Base-by-base conservation (phyloP, 2,797 vertebrate genomes). In the Gephyroberyx darwinii region DNA sequence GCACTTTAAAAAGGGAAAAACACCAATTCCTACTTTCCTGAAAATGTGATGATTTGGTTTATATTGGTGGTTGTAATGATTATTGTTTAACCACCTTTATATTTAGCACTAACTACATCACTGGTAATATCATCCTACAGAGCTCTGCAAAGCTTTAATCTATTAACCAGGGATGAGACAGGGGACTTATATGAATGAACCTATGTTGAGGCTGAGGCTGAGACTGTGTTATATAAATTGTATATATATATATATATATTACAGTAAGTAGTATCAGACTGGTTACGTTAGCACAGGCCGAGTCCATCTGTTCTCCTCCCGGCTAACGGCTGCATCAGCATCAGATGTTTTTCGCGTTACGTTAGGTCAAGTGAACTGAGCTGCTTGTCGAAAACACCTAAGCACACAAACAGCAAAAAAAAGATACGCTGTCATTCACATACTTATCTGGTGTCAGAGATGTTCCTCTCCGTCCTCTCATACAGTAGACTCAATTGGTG, bases 221-320 rank as follows among this genome's bases (percentile, higher is more conserved):
- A 26, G 26, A 26, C 26, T 26, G 26, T 26, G 26, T 26, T 35
- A 35, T 35, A 35, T 7, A 35, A 1, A 7, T 8, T 35, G 0
- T 33, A 33, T 33, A 33, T 33, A 4, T 6, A 33, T 33, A 33
- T 33, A 2, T 33, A 35, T 45, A 14, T 45, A 45, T 45, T 16
- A 45, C 5, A 16, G 43, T 5, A 45, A 45, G 5, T 14, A 45
- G 13, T 41, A 19, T 59, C 1, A 8, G 17, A 35, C 53, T 7
- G 53, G 41, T 64, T 84, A 73, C 74, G 85, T 78, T 73, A 16
- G 48, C 20, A 26, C 50, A 83, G 89, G 90, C 86, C 89, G 70
- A 64, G 37, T 59, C 65, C 39, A 51, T 52, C 59, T 19, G 71
- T 74, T 60, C 68, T 74, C 57, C 35, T 26, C 10, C 19, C 51